Conservation (phyloP, 2,888 invertebrate species). For the Caradrina clavipalpis region DNA sequence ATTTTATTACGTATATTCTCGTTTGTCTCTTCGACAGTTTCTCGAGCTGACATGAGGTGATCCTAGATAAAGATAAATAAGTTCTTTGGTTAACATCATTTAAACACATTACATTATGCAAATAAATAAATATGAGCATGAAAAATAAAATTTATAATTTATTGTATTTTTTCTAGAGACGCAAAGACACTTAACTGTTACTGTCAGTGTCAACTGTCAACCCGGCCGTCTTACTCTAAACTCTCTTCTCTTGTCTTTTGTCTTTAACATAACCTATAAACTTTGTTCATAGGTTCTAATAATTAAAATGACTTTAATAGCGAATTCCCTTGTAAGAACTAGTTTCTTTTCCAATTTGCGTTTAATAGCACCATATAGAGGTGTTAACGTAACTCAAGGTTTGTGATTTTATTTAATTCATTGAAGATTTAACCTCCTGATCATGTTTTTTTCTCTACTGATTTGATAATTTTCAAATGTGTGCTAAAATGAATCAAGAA, state of each 20-base stretch:
- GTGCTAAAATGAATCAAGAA: neutral
- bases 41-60: no score
- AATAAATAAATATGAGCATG: no score
- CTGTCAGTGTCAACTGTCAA: slow-evolving; percentile 8
- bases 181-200: no score
- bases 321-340: slow-evolving; percentile 70
- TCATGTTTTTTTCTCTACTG: neutral
- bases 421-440: neutral
- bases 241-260: neutral
- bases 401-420: slow-evolving; percentile 13
- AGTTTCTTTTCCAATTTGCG: slow-evolving; percentile 66
- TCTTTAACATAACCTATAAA: slow-evolving; percentile 51
- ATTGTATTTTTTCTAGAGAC: no score
- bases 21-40: neutral
- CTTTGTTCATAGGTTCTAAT: slow-evolving; percentile 12
- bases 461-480: neutral
- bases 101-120: no score
- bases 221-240: no score
- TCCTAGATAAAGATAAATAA: no score
- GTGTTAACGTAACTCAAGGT: slow-evolving; percentile 72
- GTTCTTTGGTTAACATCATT: no score
- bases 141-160: no score
- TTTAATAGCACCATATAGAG: slow-evolving; percentile 67
- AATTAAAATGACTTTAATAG: slow-evolving; percentile 73
- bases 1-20: neutral